Conservation (phyloP, 2,888 invertebrate species). For the Eledona agricola region DNA sequence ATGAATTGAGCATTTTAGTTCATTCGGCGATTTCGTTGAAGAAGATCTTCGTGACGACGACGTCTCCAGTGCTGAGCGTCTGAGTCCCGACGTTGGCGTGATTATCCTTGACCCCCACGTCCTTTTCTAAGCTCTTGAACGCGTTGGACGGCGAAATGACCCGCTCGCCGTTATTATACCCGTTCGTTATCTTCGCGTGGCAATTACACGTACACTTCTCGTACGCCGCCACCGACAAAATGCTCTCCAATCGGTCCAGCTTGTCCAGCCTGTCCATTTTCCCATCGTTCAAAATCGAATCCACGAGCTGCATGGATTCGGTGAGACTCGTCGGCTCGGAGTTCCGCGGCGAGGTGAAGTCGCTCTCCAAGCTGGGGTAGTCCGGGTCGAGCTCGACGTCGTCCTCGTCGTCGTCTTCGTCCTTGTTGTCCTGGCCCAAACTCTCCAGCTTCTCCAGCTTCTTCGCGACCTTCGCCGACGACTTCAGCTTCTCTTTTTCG, state of each 20-base stretch:
- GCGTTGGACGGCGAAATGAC: conserved; percentile 57
- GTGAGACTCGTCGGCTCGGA: conserved; percentile 84
- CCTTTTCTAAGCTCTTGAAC: conserved; percentile 53
- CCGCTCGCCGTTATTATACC: conserved; percentile 50
- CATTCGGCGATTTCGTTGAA: conserved; percentile 57
- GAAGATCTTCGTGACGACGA: conserved; percentile 87
- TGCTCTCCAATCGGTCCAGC: conserved; percentile 87
- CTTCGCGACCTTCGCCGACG: conserved; percentile 90
- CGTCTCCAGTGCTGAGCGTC: conserved; percentile 90
- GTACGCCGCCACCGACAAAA: conserved; percentile 79
- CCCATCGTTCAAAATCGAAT: conserved; percentile 82
- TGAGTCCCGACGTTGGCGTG: conserved; percentile 75
- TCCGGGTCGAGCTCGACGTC: conserved; percentile 73
- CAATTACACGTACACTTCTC: conserved; percentile 63
- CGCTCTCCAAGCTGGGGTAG: conserved; percentile 84
- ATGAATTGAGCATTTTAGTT: conserved; percentile 36
- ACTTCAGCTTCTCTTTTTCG: conserved; percentile 90
- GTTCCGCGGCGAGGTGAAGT: conserved; percentile 76
- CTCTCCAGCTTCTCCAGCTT: conserved; percentile 90
- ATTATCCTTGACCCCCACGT: conserved; percentile 58
- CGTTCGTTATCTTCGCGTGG: conserved; percentile 57
- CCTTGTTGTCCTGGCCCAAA: conserved; percentile 74
- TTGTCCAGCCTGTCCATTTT: conserved; percentile 86
- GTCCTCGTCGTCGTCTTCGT: conserved; percentile 78
- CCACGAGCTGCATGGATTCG: conserved; percentile 90